Conservation (phyloP, 2,113 vertebrate genomes). For the Andinoacara biseriatus region DNA sequence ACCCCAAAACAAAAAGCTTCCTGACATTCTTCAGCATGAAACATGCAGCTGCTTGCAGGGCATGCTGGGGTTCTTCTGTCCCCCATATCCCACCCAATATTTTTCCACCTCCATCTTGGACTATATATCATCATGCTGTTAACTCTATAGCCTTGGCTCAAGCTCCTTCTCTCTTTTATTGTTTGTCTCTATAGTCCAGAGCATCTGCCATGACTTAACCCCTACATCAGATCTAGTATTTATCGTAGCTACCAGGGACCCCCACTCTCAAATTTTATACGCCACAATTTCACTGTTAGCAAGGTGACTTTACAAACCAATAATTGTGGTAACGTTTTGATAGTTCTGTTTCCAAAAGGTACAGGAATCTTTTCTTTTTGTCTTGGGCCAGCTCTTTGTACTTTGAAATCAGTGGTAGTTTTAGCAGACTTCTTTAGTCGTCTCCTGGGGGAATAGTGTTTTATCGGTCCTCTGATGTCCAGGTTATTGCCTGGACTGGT, state of each 20-base stretch:
- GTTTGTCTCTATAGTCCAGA: neutral
- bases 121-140: neutral
- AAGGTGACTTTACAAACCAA: constrained; percentile 4
- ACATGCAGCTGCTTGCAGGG: constrained; percentile 62
- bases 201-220: neutral
- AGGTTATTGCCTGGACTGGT: constrained; percentile 36
- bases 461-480: constrained; percentile 37
- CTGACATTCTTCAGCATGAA: constrained; percentile 51
- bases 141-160: neutral
- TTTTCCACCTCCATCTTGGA: neutral
- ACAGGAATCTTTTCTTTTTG: neutral
- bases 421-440: neutral
- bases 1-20: constrained; percentile 19
- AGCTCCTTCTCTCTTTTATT: neutral
- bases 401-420: neutral
- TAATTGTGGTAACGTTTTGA: neutral
- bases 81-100: constrained; percentile 12
- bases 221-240: neutral
- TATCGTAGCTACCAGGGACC: neutral
- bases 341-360: constrained; percentile 5
- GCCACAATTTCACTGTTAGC: neutral
- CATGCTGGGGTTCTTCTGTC: constrained; percentile 13
- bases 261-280: neutral
- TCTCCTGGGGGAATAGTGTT: constrained; percentile 18
- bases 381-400: constrained; percentile 9